phyloP scores from a whole-genome alignment of 2,797 vertebrate species.

The Arrhamphus sclerolepis region DNA sequence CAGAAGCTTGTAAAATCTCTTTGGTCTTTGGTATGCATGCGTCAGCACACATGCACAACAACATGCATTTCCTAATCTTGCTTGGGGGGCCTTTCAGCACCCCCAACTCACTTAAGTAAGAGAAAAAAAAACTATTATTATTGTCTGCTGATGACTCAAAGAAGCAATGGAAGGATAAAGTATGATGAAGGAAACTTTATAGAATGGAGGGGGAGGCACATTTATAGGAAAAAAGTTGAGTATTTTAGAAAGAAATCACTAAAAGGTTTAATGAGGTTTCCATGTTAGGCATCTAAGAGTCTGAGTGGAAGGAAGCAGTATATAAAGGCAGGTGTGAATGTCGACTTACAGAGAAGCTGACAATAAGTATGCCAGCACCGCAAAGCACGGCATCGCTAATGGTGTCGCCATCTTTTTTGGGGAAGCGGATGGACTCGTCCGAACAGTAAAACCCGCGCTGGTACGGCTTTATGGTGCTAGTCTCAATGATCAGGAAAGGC shows the following conservation, averaged over 20 bases:
- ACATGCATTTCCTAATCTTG: constrained; percentile 33
- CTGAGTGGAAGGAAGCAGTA: constrained; percentile 34
- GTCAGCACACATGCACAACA: constrained; percentile 36
- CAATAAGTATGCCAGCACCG: constrained; percentile 94
- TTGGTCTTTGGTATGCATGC: constrained; percentile 42
- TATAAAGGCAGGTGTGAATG: constrained; percentile 54
- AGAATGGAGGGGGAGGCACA: constrained; percentile 52
- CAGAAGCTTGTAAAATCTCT: constrained; percentile 37
- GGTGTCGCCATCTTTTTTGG: constrained; percentile 92
- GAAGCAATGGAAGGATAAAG: constrained; percentile 39
- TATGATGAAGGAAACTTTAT: constrained; percentile 35
- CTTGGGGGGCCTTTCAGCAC: constrained; percentile 31
- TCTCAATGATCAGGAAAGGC: constrained; percentile 99
- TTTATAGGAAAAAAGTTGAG: constrained; percentile 32
- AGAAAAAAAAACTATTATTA: constrained; percentile 40
- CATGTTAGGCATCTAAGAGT: constrained; percentile 19
- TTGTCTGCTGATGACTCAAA: constrained; percentile 32
- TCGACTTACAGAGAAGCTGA: constrained; percentile 92
- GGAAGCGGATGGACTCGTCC: constrained; percentile 97
- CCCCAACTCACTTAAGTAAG: constrained; percentile 28
- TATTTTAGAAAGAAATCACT: constrained; percentile 43
- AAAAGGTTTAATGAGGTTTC: constrained; percentile 28
- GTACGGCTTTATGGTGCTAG: constrained; percentile 95
- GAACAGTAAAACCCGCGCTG: constrained; percentile 96
- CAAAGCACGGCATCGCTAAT: constrained; percentile 95